Conservation (phyloP, 2,888 invertebrate species). For the Andrena trimmerana region DNA sequence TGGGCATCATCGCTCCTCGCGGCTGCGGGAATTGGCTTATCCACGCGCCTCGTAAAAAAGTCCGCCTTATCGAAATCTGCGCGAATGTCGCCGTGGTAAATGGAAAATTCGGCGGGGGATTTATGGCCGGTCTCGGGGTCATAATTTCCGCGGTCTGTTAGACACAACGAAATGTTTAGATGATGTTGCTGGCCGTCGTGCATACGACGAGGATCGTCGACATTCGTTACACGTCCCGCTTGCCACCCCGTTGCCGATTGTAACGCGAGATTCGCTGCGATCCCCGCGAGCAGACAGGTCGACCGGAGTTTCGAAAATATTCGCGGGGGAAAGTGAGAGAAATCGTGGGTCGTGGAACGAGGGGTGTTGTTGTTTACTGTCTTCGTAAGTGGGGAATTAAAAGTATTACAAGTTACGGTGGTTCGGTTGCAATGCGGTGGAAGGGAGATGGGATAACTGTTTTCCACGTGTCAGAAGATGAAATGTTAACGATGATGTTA, state of each 20-base stretch:
- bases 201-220: background rate
- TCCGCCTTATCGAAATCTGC: constrained; percentile 4
- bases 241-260: background rate
- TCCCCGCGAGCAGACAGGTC: background rate
- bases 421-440: background rate
- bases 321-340: background rate
- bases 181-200: background rate
- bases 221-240: background rate
- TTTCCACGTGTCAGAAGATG: background rate
- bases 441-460: background rate
- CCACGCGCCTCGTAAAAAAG: background rate
- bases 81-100: background rate
- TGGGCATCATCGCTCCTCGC: background rate
- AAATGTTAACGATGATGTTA: background rate
- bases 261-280: background rate
- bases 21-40: constrained; percentile 14
- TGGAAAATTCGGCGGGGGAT: constrained; percentile 3
- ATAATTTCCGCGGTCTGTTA: background rate
- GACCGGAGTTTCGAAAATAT: constrained; percentile 1
- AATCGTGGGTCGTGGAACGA: background rate
- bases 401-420: background rate
- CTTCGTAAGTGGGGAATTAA: background rate
- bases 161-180: background rate
- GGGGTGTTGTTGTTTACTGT: background rate
- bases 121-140: background rate